phyloP scores from a whole-genome alignment of 1,140 invertebrate genomes.

The Nomia melanderi region DNA sequence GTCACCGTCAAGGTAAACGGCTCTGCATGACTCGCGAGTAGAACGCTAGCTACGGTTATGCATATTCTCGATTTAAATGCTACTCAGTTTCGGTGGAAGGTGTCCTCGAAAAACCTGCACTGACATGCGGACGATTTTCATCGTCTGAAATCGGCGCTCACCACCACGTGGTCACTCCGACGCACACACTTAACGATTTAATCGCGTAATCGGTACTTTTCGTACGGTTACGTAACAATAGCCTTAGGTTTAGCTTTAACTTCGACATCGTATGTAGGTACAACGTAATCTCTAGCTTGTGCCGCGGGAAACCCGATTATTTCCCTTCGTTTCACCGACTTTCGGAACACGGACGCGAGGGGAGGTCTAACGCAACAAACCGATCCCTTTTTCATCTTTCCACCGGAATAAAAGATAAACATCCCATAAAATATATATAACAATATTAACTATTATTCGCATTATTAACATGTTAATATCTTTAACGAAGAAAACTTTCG shows the following conservation, averaged over 20 bases:
- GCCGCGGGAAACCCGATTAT: slow-evolving; percentile 20
- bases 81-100: slow-evolving; percentile 39
- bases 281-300: slow-evolving; percentile 41
- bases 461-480: too few relatives aligned
- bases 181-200: slow-evolving; percentile 2
- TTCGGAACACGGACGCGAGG: background rate
- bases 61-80: background rate
- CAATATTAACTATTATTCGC: too few relatives aligned
- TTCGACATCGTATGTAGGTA: slow-evolving; percentile 28
- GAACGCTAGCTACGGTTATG: background rate
- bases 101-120: slow-evolving; percentile 34
- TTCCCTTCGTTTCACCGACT: slow-evolving; percentile 9
- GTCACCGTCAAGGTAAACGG: too few relatives aligned
- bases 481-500: too few relatives aligned
- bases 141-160: too few relatives aligned
- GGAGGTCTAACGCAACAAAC: too few relatives aligned
- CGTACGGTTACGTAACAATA: slow-evolving; percentile 14
- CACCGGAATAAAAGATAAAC: too few relatives aligned
- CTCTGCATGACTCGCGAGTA: background rate
- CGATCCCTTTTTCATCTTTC: too few relatives aligned
- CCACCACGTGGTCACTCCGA: background rate
- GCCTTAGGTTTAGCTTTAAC: slow-evolving; percentile 23
- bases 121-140: background rate
- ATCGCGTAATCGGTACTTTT: background rate
- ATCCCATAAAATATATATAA: too few relatives aligned